phyloP scores from a whole-genome alignment of 1,140 invertebrate species.

The Pseudomyrmex pallidus region DNA sequence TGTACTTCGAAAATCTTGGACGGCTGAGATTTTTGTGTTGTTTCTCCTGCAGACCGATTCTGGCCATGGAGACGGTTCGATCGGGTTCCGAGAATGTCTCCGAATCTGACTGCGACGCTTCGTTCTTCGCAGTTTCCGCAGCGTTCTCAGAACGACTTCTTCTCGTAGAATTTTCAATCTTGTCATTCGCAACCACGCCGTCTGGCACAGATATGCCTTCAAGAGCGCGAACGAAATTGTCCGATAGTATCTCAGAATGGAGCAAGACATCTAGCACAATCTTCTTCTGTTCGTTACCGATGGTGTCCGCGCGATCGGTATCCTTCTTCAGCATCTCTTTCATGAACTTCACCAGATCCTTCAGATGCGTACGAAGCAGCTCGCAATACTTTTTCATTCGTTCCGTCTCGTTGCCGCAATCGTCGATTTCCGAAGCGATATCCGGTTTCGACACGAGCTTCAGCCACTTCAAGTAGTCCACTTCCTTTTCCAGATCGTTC shows the following conservation, averaged over 20 bases:
- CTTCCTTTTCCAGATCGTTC: conserved; percentile 80
- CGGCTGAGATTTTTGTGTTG: conserved; percentile 73
- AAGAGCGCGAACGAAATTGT: conserved; percentile 77
- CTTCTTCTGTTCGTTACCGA: conserved; percentile 75
- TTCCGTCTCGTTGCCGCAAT: conserved; percentile 69
- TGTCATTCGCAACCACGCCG: not conserved
- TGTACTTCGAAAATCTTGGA: conserved; percentile 71
- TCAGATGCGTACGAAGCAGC: conserved; percentile 78
- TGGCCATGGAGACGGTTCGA: conserved; percentile 90
- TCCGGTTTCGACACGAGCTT: conserved; percentile 80
- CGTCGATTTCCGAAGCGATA: conserved; percentile 70
- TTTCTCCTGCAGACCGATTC: conserved; percentile 89
- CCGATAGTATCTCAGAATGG: conserved; percentile 79
- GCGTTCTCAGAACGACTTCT: conserved; percentile 77
- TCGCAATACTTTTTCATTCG: conserved; percentile 79
- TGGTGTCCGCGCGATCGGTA: conserved; percentile 52
- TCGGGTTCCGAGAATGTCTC: conserved; percentile 95
- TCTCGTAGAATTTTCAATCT: conserved; percentile 42
- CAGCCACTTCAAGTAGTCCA: conserved; percentile 83
- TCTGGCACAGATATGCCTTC: conserved; percentile 59
- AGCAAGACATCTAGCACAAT: conserved; percentile 77
- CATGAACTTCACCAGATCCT: conserved; percentile 82
- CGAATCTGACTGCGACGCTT: conserved; percentile 88
- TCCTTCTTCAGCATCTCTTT: conserved; percentile 77
- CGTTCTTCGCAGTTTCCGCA: conserved; percentile 66